Conservation (phyloP, 1,140 invertebrate genomes). For the Leptopilina clavipes region DNA sequence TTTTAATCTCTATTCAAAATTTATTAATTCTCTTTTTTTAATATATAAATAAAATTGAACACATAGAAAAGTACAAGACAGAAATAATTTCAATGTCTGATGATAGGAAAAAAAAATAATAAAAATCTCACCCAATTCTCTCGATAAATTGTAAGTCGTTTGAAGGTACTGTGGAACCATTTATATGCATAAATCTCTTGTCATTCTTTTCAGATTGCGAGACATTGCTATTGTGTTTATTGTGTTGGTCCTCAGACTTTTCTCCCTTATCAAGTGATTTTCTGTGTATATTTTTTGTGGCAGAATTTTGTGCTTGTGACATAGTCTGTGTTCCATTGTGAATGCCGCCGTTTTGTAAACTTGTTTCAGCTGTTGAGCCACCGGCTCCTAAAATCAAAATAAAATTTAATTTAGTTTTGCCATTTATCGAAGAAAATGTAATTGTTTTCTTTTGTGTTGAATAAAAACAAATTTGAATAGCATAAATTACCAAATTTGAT, state of each 20-base stretch:
- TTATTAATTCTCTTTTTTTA: too few species aligned
- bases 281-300: constrained; percentile 75
- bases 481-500: too few species aligned
- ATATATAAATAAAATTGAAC: too few species aligned
- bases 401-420: neutral
- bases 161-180: constrained; percentile 73
- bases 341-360: constrained; percentile 72
- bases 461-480: too few species aligned
- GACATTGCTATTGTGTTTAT: constrained; percentile 65
- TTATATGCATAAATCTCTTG: constrained; percentile 74
- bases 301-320: constrained; percentile 64
- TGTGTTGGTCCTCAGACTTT: constrained; percentile 71
- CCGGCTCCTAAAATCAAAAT: constrained; percentile 57
- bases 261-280: constrained; percentile 76
- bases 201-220: constrained; percentile 71
- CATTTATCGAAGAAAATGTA: constrained; percentile 16
- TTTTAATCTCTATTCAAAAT: neutral
- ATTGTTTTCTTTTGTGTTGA: too few species aligned
- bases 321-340: constrained; percentile 64
- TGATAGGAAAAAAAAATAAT: constrained; percentile 33
- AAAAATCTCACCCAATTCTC: constrained; percentile 71
- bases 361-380: constrained; percentile 65
- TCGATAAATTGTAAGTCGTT: constrained; percentile 76
- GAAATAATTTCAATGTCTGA: constrained; percentile 38
- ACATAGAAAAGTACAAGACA: too few species aligned